Base-by-base conservation (phyloP, 2,113 vertebrate species). In the Lipophrys pholis region DNA sequence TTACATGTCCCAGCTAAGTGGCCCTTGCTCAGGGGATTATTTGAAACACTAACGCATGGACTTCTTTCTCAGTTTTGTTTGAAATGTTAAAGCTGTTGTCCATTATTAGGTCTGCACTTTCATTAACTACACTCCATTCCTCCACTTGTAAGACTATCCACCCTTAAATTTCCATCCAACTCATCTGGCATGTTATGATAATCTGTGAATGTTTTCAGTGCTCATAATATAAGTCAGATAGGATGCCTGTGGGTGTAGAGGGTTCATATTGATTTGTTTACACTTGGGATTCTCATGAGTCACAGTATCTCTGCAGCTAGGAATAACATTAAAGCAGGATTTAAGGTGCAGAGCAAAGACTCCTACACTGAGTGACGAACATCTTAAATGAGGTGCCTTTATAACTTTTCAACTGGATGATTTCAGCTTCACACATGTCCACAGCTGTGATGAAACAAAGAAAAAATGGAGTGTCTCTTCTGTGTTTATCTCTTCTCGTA, bases 401-500 rank as follows among this genome's bases (percentile, higher is more conserved):
- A 0, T 17, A 15, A 15, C 40, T 21, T 42, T 9, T 41, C 51
- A 15, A 43, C 41, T 48, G 12, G n/a, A 11, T 15, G 8, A 75
- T 63, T 11, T 6, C 46, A 59, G 50, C 11, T 63, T 67, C 49
- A 38, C 21, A 77, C 56, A 63, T 73, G 45, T 70, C 55, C 40
- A 68, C 60, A 78, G 36, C 69, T 63, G 56, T 53, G 45, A 7
- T 11, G 38, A 71, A 69, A 15, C 11, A 30, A 62, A 68, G 21
- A 30, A 30, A 30, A 30, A 30, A 30, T 4, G 2, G 21, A 83
- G 76, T 69, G 74, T 78, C 66, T 87, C 82, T 83, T 84, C 77
- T 74, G 65, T 83, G 82, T 89, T 89, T 85, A 80, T 84, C 80
- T 84, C 85, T 86, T 84, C 70, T 85, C 80, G 49, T 70, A 81